A percentile compares a stretch with the other conserved stretches of the same genome.
phyloP scores from a whole-genome alignment of 2,797 vertebrate genomes.

The Eulemur rubriventer region DNA sequence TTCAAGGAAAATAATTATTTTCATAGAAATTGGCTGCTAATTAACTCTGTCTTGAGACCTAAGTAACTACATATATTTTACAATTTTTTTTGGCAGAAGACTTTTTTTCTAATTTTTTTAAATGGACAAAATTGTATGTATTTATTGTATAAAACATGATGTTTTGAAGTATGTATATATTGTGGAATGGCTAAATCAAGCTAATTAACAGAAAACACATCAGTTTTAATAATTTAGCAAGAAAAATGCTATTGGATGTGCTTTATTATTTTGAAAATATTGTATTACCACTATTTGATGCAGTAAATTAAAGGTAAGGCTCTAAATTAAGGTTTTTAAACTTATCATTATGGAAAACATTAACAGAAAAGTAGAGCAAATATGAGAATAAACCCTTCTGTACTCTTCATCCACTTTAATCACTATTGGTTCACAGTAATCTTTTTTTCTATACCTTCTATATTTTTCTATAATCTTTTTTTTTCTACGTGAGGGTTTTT shows the following conservation, averaged over 20 bases:
- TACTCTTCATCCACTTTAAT: neutral
- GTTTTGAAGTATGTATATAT: too few species aligned
- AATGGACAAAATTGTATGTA: neutral
- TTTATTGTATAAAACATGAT: neutral
- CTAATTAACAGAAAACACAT: neutral
- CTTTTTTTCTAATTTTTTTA: neutral
- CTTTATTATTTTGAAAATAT: slow-evolving; percentile 3
- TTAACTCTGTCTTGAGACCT: neutral
- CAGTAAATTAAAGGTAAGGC: neutral
- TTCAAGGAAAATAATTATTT: slow-evolving; percentile 22
- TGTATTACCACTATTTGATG: neutral
- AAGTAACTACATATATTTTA: neutral
- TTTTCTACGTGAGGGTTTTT: neutral
- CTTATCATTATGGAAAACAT: neutral
- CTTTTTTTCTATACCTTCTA: neutral
- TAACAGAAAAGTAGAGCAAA: neutral
- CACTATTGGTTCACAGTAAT: neutral
- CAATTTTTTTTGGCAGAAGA: neutral
- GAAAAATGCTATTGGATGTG: neutral
- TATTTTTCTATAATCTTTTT: too few species aligned
- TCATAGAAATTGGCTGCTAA: slow-evolving; percentile 8
- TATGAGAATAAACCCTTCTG: neutral
- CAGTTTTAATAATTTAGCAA: neutral
- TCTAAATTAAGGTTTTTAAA: neutral
- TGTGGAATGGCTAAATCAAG: too few species aligned